Base-by-base conservation (phyloP, 2,797 vertebrate genomes). In the Phaenicophaeus curvirostris region DNA sequence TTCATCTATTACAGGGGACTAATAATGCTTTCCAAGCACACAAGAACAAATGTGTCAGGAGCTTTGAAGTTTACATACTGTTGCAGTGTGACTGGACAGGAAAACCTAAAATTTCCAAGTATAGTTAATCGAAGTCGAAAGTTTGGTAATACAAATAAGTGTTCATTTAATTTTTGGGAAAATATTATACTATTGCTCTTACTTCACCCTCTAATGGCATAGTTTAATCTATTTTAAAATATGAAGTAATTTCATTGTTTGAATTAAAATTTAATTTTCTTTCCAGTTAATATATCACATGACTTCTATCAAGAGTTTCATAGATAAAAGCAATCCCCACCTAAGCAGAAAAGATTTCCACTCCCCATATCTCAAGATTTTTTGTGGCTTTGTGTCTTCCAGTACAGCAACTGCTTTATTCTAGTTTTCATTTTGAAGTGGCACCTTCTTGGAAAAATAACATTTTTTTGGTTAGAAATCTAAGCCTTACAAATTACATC, bases 401-500 rank as follows among this genome's bases (percentile, higher is more conserved):
- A 76, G 5, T 41, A 46, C 1, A n/a, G 12, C 17, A 58, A 19
- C 4, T 18, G 2, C 13, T 73, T 78, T 62, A 39, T 46, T 78
- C 16, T 67, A 25, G 10, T 93, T 91, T 76, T 96, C 42, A 91
- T 89, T 96, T 95, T 96, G 50, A 93, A 77, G 72, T 37, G 76
- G 11, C 42, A 88, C 11, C 19, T 87, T 91, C 53, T 86, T 95
- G 69, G 72, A 94, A 89, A 94, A 86, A 46, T 16, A 74, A 81
- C 17, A 85, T 94, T 85, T 92, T 85, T 89, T 95, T 95, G 63
- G 15, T 15, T 94, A 54, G 93, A 97, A 96, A 89, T 84, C 54
- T 90, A 95, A 96, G 97, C 69, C n/a, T 23, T 58, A 89, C 62
- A 95, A 90, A 90, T 89, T 96, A 61, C 87, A 75, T 23, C 48